These are phyloP conservation scores for Odocoileus hemionus DNA, from an alignment of 2,113 vertebrate species.

Conservation along the genomic window DNA sequence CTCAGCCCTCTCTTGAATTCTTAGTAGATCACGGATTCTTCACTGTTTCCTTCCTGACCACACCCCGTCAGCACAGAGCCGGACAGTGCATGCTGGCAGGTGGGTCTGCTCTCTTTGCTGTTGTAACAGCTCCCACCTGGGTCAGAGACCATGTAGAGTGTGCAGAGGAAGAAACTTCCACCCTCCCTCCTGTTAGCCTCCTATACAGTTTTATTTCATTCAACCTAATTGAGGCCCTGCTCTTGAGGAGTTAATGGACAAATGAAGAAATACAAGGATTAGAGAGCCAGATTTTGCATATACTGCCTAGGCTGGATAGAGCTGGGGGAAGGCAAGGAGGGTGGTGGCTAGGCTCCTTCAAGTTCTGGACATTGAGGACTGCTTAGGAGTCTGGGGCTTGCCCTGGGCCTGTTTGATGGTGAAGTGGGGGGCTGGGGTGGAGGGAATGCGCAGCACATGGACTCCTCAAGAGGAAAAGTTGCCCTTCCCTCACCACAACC, in stretches of 20 bases:
- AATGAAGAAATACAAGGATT: neutral
- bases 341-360: neutral
- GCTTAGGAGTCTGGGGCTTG: neutral
- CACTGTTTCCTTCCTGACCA: neutral
- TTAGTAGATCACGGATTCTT: neutral
- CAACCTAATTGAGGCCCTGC: neutral
- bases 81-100: neutral
- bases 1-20: neutral
- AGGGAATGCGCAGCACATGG: neutral
- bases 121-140: neutral
- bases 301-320: neutral
- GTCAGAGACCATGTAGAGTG: neutral
- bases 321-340: fast-evolving
- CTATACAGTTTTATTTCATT: neutral
- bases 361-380: neutral
- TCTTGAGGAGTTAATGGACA: neutral
- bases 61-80: neutral
- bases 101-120: neutral
- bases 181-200: neutral
- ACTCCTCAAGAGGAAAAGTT: neutral
- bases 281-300: neutral
- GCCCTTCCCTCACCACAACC: neutral
- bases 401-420: neutral
- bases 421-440: neutral
- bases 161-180: neutral